phyloP scores from a whole-genome alignment of 1,140 invertebrate genomes.

The Aphelenchoides fujianensis region DNA sequence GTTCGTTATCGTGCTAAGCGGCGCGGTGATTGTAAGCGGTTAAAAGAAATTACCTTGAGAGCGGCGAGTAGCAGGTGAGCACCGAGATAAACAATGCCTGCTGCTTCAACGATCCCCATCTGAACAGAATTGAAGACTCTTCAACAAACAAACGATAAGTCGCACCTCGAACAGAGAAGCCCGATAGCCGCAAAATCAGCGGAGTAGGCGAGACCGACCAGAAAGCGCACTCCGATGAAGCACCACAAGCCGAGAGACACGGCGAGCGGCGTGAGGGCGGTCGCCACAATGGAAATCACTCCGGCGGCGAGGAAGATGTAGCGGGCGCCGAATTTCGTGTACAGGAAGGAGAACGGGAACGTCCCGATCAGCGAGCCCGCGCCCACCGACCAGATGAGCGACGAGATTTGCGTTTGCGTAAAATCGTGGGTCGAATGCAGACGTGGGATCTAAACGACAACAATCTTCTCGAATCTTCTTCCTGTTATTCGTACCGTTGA shows the following conservation, averaged over 20 bases:
- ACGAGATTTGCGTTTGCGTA: not conserved
- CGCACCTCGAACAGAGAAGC: too few species aligned
- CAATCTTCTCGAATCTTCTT: not conserved
- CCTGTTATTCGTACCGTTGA: constrained; percentile 10
- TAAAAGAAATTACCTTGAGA: too few species aligned
- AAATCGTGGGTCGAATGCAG: constrained; percentile 8
- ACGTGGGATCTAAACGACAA: not conserved
- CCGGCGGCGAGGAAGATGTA: constrained; percentile 12
- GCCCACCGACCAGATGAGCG: constrained; percentile 37
- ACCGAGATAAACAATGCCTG: constrained; percentile 19
- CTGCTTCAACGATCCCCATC: constrained; percentile 20
- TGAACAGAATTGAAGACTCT: not conserved
- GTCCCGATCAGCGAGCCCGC: constrained; percentile 39
- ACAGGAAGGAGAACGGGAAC: constrained; percentile 23
- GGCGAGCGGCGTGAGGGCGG: not conserved
- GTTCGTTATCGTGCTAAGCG: constrained; percentile 24
- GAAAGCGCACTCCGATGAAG: constrained; percentile 5
- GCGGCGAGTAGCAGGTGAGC: constrained; percentile 21
- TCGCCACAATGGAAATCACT: constrained; percentile 6
- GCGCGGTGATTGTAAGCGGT: too few species aligned
- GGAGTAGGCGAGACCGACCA: constrained; percentile 20
- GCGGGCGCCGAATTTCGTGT: constrained; percentile 3
- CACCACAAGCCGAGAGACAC: not conserved
- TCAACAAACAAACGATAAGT: too few species aligned
- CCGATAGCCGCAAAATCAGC: constrained; percentile 35